phyloP scores from a whole-genome alignment of 2,888 invertebrate genomes.

The Zonitis immaculata region DNA sequence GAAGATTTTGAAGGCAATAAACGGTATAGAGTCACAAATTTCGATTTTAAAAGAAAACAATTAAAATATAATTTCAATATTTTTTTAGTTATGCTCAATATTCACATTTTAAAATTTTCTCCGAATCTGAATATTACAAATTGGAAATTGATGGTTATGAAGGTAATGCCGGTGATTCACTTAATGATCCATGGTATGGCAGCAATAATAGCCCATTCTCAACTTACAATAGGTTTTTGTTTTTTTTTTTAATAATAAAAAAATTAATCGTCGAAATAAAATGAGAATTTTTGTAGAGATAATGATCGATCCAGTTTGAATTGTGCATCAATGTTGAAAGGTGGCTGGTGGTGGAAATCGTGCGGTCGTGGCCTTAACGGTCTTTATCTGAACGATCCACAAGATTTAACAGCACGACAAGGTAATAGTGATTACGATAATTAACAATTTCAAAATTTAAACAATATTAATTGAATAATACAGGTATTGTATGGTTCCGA shows the following conservation, averaged over 20 bases:
- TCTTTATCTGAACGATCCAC: conserved; percentile 82
- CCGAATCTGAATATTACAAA: conserved; percentile 87
- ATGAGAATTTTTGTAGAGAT: conserved; percentile 62
- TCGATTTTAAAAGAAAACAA: neutral
- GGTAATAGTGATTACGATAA: too few relatives aligned
- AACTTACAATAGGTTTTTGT: conserved; percentile 78
- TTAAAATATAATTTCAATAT: neutral
- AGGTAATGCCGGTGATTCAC: conserved; percentile 85
- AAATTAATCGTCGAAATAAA: too few relatives aligned
- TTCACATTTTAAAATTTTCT: conserved; percentile 88
- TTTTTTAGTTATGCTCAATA: conserved; percentile 76
- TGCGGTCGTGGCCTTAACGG: conserved; percentile 88
- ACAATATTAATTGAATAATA: neutral
- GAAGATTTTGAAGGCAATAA: conserved; percentile 92
- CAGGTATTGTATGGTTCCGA: conserved; percentile 91
- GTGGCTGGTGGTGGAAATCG: conserved; percentile 95
- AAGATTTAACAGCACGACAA: conserved; percentile 85
- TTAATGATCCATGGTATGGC: conserved; percentile 92
- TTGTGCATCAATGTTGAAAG: conserved; percentile 90
- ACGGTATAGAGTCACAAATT: conserved; percentile 54
- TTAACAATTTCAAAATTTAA: too few relatives aligned
- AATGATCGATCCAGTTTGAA: conserved; percentile 87
- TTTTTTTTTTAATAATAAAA: too few relatives aligned
- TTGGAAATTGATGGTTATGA: conserved; percentile 89
- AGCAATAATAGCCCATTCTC: conserved; percentile 92